Conservation (phyloP, 2,797 vertebrate species). For the Gymnoscopelus braueri region DNA sequence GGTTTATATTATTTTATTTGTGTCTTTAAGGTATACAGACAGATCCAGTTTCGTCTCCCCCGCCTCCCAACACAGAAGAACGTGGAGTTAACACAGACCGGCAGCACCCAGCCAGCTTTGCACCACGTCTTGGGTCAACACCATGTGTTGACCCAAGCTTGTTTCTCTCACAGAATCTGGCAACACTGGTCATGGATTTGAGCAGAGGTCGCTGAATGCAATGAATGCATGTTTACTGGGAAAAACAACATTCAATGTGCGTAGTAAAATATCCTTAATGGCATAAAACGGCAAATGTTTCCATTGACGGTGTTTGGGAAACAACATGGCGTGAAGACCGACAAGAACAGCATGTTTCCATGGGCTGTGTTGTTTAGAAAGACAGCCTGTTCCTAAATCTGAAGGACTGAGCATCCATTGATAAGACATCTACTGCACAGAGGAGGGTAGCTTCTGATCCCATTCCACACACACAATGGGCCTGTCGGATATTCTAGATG, state of each 20-base stretch:
- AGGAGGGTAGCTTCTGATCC: not conserved
- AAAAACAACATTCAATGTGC: too few species aligned
- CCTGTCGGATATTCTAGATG: slow-evolving; percentile 88
- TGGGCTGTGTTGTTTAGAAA: not conserved
- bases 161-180: too few species aligned
- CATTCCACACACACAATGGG: slow-evolving; percentile 79
- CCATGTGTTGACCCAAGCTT: too few species aligned
- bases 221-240: not conserved
- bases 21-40: too few species aligned
- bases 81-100: too few species aligned
- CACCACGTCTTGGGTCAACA: too few species aligned
- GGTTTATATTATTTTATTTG: too few species aligned
- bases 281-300: not conserved
- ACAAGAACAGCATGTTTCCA: not conserved
- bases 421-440: too few species aligned
- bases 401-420: not conserved
- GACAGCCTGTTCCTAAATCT: not conserved
- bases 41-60: too few species aligned
- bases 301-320: not conserved
- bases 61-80: too few species aligned
- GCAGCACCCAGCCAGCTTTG: too few species aligned
- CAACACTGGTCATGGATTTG: too few species aligned
- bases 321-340: not conserved
- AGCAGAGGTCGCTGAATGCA: slow-evolving; percentile 62
- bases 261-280: not conserved